These are phyloP conservation scores for Argya squamiceps DNA, from an alignment of 2,797 vertebrate species.

Conservation along the genomic window DNA sequence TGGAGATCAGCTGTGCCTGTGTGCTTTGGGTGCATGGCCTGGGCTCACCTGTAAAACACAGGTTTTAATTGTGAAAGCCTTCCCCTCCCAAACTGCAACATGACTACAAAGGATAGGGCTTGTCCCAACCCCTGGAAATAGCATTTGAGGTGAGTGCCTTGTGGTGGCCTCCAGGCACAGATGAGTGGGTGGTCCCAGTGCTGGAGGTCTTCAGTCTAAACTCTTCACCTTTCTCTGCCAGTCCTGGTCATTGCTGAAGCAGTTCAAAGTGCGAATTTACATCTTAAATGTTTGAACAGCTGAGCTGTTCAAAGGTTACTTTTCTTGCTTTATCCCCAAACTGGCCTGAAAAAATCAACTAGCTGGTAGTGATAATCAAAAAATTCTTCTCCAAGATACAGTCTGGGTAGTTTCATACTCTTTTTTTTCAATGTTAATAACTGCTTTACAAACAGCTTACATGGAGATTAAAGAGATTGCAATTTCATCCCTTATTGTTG, in stretches of 20 bases:
- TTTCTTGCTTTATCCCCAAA: not conserved
- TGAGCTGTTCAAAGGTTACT: not conserved
- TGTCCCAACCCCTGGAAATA: not conserved
- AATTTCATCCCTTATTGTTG: conserved; percentile 44
- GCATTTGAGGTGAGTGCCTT: not conserved
- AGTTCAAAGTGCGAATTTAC: not conserved
- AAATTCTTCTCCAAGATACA: not conserved
- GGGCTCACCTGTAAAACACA: not conserved
- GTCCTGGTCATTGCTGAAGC: not conserved
- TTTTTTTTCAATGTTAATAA: conserved; percentile 10
- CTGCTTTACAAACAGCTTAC: conserved; percentile 51
- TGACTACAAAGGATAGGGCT: not conserved
- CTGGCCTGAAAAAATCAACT: not conserved
- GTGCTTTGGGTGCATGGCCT: not conserved
- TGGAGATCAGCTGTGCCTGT: not conserved
- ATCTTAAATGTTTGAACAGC: not conserved
- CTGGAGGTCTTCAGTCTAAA: not conserved
- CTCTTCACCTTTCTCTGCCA: not conserved
- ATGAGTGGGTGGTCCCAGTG: not conserved
- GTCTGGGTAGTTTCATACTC: not conserved
- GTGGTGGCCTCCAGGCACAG: not conserved
- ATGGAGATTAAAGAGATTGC: conserved; percentile 49
- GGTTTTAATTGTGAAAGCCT: not conserved
- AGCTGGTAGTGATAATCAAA: not conserved
- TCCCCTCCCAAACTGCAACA: not conserved